phyloP scores from a whole-genome alignment of 1,140 invertebrate species.

The Delia radicum region DNA sequence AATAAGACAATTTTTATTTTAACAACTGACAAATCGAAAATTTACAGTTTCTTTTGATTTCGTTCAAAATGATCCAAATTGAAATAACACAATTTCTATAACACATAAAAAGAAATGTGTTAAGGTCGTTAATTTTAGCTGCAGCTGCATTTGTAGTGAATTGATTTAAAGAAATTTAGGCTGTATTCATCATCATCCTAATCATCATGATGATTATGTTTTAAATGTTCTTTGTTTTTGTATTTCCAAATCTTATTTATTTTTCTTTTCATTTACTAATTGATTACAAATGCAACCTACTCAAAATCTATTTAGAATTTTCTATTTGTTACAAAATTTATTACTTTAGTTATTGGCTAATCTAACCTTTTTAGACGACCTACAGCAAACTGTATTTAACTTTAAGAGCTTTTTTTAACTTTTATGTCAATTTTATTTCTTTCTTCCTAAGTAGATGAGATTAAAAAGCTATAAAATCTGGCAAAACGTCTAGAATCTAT shows the following conservation, averaged over 20 bases:
- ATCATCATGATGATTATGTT: neutral
- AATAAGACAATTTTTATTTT: constrained; percentile 18
- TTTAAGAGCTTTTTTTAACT: constrained; percentile 6
- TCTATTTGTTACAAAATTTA: neutral
- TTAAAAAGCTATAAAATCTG: neutral
- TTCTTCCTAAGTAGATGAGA: neutral
- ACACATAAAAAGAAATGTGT: neutral
- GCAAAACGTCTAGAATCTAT: too few species aligned
- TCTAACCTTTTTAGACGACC: neutral
- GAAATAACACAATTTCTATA: neutral
- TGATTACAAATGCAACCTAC: constrained; percentile 21
- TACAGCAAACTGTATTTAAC: neutral
- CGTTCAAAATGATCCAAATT: neutral
- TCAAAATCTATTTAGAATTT: neutral
- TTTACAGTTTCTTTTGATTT: neutral
- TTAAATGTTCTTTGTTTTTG: neutral
- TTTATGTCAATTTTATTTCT: neutral
- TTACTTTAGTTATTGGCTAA: neutral
- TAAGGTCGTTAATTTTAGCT: constrained; percentile 12
- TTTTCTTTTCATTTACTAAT: neutral
- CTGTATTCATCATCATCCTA: neutral
- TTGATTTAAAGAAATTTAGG: neutral
- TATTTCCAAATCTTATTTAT: too few species aligned
- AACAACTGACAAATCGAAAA: constrained; percentile 22
- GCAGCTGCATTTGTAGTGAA: neutral